A percentile compares a stretch with the other conserved stretches of the same genome.
These are phyloP conservation scores for Sterrhoptilus dennistouni DNA, from an alignment of 2,113 vertebrate genomes.

Conservation along the genomic window DNA sequence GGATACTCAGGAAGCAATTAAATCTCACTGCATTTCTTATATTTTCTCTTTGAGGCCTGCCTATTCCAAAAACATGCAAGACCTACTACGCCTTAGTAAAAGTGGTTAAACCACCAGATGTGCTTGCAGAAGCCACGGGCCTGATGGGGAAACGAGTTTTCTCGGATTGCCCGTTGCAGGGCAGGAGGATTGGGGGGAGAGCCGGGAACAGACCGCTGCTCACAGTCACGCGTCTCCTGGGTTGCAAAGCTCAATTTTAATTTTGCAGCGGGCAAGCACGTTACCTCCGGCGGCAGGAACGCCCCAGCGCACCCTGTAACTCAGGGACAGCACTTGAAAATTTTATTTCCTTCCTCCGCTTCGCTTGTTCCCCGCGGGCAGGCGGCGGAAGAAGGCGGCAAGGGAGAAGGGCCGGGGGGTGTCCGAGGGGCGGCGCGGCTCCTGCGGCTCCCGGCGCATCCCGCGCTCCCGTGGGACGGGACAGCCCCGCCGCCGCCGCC, in stretches of 20 bases:
- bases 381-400: rapidly evolving
- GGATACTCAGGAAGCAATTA: not conserved
- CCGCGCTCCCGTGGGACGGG: rapidly evolving
- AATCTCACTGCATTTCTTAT: not conserved
- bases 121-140: rapidly evolving
- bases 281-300: rapidly evolving
- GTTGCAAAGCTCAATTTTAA: rapidly evolving
- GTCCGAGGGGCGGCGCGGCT: too few species aligned
- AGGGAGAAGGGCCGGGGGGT: rapidly evolving
- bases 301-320: not conserved
- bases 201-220: rapidly evolving
- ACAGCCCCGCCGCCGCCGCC: not conserved
- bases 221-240: rapidly evolving
- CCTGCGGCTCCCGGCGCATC: not conserved
- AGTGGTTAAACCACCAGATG: rapidly evolving
- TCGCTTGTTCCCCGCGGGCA: rapidly evolving
- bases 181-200: too few species aligned
- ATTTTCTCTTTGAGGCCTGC: not conserved
- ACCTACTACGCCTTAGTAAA: not conserved
- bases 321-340: rapidly evolving
- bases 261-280: not conserved
- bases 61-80: not conserved
- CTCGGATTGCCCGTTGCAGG: rapidly evolving
- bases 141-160: rapidly evolving
- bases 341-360: rapidly evolving